Evolutionary conservation across 2,797 vertebrate genomes (phyloP).

Genomic region (Rousettus madagascariensis): DNA sequence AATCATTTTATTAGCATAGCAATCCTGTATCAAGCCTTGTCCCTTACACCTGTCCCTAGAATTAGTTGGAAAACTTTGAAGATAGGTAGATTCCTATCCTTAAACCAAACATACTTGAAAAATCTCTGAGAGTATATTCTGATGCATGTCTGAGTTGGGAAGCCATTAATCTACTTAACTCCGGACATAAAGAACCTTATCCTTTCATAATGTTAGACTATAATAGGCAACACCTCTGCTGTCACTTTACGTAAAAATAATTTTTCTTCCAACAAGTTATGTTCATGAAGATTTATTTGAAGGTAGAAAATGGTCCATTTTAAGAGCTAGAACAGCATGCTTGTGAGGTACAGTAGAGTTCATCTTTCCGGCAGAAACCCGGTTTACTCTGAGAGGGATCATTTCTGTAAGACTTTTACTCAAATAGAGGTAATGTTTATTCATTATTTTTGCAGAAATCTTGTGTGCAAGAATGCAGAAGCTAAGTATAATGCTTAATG

Average conservation of each 20-base stretch:
- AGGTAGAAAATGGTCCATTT: not conserved
- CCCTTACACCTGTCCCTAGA: not conserved
- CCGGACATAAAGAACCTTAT: not conserved
- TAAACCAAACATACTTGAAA: not conserved
- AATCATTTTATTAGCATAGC: not conserved
- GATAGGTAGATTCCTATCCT: not conserved
- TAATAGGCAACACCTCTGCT: not conserved
- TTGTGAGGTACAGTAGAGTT: not conserved
- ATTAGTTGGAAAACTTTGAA: not conserved
- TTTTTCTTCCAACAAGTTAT: not conserved
- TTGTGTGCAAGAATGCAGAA: not conserved
- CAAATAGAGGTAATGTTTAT: not conserved
- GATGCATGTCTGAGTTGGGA: not conserved
- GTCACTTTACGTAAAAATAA: not conserved
- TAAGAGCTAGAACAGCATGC: not conserved
- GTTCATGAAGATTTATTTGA: not conserved
- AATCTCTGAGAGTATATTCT: not conserved
- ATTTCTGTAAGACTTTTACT: not conserved
- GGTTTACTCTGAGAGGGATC: not conserved
- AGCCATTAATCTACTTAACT: not conserved
- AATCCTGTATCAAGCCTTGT: not conserved
- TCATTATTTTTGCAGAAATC: not conserved
- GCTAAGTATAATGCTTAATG: not conserved
- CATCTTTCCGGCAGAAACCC: not conserved
- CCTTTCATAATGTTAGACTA: not conserved